Percentiles rank a stretch among this genome's conserved stretches.
Evolutionary conservation across 2,797 vertebrate genomes (phyloP).

Genomic region (Manis crassicaudata): DNA sequence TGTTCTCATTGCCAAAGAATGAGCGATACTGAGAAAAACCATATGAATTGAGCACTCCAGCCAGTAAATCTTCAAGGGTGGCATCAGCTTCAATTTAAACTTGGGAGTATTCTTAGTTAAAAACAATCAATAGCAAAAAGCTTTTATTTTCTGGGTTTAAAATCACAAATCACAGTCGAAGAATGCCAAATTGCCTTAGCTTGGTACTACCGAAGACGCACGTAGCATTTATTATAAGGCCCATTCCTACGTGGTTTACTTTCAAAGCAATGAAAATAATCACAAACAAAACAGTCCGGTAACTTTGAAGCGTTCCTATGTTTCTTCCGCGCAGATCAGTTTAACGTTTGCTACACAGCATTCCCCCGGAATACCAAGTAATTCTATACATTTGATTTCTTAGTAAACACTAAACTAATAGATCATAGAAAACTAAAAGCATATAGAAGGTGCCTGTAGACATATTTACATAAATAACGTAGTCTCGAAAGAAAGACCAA

Average conservation of each 20-base stretch:
- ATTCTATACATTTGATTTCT: constrained; percentile 83
- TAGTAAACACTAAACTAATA: constrained; percentile 86
- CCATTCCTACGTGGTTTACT: constrained; percentile 79
- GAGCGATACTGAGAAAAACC: background rate
- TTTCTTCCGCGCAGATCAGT: constrained; percentile 71
- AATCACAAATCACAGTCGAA: constrained; percentile 82
- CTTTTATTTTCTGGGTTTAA: constrained; percentile 85
- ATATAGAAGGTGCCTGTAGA: constrained; percentile 85
- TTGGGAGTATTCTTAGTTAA: constrained; percentile 85
- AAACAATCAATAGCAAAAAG: constrained; percentile 83
- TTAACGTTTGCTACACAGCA: constrained; percentile 65
- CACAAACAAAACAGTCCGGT: constrained; percentile 79
- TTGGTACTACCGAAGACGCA: constrained; percentile 77
- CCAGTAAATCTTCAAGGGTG: constrained; percentile 74
- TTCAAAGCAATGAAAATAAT: constrained; percentile 79
- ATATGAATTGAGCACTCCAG: constrained; percentile 45
- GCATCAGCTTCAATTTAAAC: constrained; percentile 81
- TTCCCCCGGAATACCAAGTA: constrained; percentile 80
- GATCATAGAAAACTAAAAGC: constrained; percentile 89
- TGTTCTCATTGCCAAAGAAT: constrained; percentile 38
- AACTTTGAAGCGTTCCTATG: constrained; percentile 62
- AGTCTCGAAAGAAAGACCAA: constrained; percentile 84
- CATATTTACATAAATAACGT: constrained; percentile 87
- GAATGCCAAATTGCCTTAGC: constrained; percentile 81
- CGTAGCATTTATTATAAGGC: constrained; percentile 84